Conservation (phyloP, 2,888 invertebrate species). For the Lumbricus terrestris region DNA sequence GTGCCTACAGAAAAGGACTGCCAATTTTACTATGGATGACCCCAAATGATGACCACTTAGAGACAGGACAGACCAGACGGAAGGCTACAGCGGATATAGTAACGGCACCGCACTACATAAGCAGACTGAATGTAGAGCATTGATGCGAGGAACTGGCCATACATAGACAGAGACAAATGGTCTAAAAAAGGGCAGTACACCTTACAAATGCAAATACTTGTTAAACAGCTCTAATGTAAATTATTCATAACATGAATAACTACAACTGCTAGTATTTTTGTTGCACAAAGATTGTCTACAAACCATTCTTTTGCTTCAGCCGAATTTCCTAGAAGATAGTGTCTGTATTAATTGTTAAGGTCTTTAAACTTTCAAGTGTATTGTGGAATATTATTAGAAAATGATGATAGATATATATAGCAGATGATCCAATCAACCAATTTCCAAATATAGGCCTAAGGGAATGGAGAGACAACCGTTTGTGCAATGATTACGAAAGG, state of each 20-base stretch:
- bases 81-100: not conserved
- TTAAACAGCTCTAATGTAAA: not conserved
- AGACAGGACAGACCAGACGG: not conserved
- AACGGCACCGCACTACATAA: not conserved
- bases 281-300: conserved; percentile 29
- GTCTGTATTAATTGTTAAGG: conserved; percentile 50
- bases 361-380: conserved; percentile 18
- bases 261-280: not conserved
- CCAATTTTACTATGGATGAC: too few species aligned
- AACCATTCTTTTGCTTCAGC: conserved; percentile 62
- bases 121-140: too few species aligned
- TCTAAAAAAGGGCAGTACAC: not conserved
- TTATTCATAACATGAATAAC: not conserved
- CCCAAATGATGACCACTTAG: too few species aligned
- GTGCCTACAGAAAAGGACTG: too few species aligned
- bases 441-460: not conserved
- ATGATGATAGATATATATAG: not conserved
- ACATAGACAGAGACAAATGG: not conserved
- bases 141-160: not conserved
- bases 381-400: not conserved
- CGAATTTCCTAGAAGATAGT: conserved; percentile 69
- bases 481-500: not conserved
- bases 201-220: not conserved
- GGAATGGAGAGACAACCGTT: not conserved
- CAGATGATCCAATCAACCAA: not conserved